These are phyloP conservation scores for Pterostichus niger DNA, from an alignment of 2,888 invertebrate species.

Conservation along the genomic window DNA sequence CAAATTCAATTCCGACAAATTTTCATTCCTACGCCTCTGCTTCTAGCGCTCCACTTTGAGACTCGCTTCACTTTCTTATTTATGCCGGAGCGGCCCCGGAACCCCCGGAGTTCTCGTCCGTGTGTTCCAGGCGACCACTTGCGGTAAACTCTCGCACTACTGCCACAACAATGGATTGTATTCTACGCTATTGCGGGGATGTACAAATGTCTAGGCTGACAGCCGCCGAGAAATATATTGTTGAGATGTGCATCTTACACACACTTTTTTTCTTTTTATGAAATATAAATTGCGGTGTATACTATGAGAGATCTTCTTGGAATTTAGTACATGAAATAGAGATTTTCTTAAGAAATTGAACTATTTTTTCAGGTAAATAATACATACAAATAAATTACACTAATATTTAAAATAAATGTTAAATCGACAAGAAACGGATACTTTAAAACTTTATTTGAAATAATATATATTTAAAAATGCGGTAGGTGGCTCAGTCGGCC, in stretches of 20 bases:
- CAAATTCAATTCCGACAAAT: no score
- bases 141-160: slow-evolving; percentile 44
- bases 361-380: no score
- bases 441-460: no score
- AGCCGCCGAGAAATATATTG: slow-evolving; percentile 41
- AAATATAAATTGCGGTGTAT: slow-evolving; percentile 22
- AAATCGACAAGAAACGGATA: no score
- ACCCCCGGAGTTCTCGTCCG: slow-evolving; percentile 7
- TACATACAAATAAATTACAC: no score
- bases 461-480: no score
- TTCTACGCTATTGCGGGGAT: background rate
- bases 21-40: background rate
- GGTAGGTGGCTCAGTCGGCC: no score
- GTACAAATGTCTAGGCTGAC: slow-evolving; percentile 18
- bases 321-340: background rate
- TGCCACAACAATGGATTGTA: background rate
- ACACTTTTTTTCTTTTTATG: slow-evolving; percentile 14
- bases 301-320: background rate
- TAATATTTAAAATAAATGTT: no score
- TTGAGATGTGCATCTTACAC: slow-evolving; percentile 6
- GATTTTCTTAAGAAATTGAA: background rate
- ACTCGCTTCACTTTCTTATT: slow-evolving; percentile 24
- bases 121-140: slow-evolving; percentile 1
- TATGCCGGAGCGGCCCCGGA: slow-evolving; percentile 28
- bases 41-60: background rate